Base-by-base conservation (phyloP, 1,140 invertebrate species). In the Diachasmimorpha longicaudata region DNA sequence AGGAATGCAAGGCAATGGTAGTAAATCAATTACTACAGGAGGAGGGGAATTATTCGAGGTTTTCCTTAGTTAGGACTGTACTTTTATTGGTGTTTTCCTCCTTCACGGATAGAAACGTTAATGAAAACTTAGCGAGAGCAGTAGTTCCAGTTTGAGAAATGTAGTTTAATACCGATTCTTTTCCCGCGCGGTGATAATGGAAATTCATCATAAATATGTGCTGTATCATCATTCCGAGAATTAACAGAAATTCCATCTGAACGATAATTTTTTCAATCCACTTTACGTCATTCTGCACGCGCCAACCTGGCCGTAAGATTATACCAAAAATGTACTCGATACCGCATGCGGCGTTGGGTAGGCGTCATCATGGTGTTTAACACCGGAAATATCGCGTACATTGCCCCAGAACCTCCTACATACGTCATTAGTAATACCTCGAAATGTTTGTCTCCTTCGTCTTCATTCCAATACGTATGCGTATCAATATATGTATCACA, bases 331-430 rank as follows among this genome's bases (percentile, higher is more conserved):
- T 25, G 23, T 11, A 63, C 58, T 63, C 58, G 58, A 63, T 63
- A 63, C 58, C 67, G 21, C 36, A 23, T 36, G 25, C 36, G n/a
- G 48, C 68, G 19, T 72, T 58, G 13, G 13, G 36, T 69, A 42
- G 37, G 31, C 71, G 66, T 37, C 42, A 76, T 72, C 66, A 36
- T 68, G n/a, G 13, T 39, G 66, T 39, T 63, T 63, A 63, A 63
- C 31, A 68, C 66, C 66, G 66, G 66, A 68, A 68, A 68, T 37
- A 19, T 68, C 25, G 25, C 14, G 66, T 68, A 68, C 66, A 68
- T 68, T 68, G 66, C 66, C 31, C 36, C 66, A 68, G 66, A 39
- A 25, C 16, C n/a, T 68, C 66, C 36, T 68, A 68, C 66, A 39
- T 68, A 68, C 66, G 66, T 68, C 66, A 68, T 37, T 68, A 63